Evolutionary conservation across 2,113 vertebrate genomes (phyloP).

Genomic region (Collichthys lucidus): DNA sequence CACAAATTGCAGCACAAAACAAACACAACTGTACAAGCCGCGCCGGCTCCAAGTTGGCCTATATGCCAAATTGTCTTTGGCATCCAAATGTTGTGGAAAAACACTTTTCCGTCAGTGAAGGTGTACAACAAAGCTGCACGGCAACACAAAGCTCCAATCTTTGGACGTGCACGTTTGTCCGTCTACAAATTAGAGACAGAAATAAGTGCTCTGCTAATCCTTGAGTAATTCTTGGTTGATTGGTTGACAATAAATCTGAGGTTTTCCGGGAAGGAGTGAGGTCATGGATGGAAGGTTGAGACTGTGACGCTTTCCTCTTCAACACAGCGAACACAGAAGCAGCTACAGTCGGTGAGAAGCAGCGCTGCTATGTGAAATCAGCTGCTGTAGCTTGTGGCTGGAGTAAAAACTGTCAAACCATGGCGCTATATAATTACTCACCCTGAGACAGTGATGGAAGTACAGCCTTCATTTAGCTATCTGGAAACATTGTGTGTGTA

Average conservation of each 20-base stretch:
- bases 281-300: not conserved
- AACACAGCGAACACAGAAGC: constrained; percentile 11
- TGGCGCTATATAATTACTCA: constrained; percentile 14
- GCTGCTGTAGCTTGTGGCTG: not conserved
- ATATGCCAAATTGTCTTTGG: constrained; percentile 1
- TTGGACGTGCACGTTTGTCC: not conserved
- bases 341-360: not conserved
- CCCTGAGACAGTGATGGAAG: not conserved
- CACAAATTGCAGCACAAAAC: constrained; percentile 8
- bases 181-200: too few species aligned
- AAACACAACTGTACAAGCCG: not conserved
- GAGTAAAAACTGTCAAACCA: constrained; percentile 1
- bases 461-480: not conserved
- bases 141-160: not conserved
- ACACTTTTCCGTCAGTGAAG: not conserved
- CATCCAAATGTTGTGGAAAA: not conserved
- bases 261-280: not conserved
- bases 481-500: not conserved
- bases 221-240: too few species aligned
- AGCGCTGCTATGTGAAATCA: constrained; percentile 23
- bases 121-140: not conserved
- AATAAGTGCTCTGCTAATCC: not conserved
- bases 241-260: not conserved
- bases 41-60: not conserved
- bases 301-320: too few species aligned